A percentile compares a stretch with the other conserved stretches of the same genome.
Evolutionary conservation across 1,140 invertebrate species (phyloP).

Genomic region (Ceratosolen solmsi): DNA sequence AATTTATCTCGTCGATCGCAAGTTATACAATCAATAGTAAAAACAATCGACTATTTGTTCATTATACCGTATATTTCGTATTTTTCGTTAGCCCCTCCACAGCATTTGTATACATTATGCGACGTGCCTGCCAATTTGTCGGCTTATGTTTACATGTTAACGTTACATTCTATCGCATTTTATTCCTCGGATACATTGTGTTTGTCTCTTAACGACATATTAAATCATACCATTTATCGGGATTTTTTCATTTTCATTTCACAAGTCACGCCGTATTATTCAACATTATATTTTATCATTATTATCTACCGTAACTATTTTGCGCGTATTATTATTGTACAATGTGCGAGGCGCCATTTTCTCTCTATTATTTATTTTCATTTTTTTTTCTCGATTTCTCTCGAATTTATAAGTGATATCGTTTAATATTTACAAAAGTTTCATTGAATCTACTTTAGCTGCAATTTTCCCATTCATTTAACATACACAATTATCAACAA

Average conservation of each 20-base stretch:
- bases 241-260: too few species aligned
- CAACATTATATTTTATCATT: background rate
- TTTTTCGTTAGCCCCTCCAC: background rate
- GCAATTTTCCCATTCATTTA: constrained; percentile 16
- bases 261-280: background rate
- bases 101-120: background rate
- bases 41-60: background rate
- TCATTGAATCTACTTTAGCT: constrained; percentile 7
- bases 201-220: background rate
- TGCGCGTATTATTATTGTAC: constrained; percentile 62
- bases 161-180: constrained; percentile 18
- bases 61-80: constrained; percentile 8
- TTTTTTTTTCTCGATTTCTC: background rate
- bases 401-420: constrained; percentile 28
- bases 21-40: constrained; percentile 13
- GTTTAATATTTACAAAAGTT: constrained; percentile 21
- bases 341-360: constrained; percentile 57
- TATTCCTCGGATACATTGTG: constrained; percentile 11
- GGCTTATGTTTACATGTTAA: constrained; percentile 31
- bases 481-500: constrained; percentile 45
- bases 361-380: background rate
- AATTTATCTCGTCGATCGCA: background rate
- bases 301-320: constrained; percentile 16
- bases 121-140: background rate
- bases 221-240: background rate